Base-by-base conservation (phyloP, 2,113 vertebrate genomes). In the Chascanopsetta lugubris region DNA sequence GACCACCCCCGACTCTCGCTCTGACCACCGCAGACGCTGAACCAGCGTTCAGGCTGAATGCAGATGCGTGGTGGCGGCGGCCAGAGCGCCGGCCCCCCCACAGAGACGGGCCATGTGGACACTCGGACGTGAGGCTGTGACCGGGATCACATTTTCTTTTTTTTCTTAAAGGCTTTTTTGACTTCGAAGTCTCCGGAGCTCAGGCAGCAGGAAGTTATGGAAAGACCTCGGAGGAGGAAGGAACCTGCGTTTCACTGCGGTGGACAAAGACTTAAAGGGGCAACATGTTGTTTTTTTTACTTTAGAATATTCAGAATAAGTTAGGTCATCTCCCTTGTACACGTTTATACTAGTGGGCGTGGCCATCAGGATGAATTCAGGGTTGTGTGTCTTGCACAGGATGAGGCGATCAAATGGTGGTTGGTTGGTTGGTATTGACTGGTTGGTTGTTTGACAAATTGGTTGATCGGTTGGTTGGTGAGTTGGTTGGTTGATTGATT, bases 41-140 rank as follows among this genome's bases (percentile, higher is more conserved):
- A 42, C 9, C 25, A 55, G 36, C 40, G 36, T 55, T 60, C 26
- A 38, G 47, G 45, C 49, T 69, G 74, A 85, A 85, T 85, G 66
- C 60, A 73, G 49, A 71, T 63, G 63, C 8, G 13, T 34, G 15
- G 69, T 69, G 49, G 34, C 74, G 59, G 68, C 60, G 61, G 36
- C 61, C 64, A 60, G 20, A 26, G 21, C 11, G 4, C 15, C 22
- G 8, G 25, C 43, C 48, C 60, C 3, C 43, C 0, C 45, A 68
- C 42, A 72, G 29, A 7, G 11, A 6, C 1, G 25, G 34, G n/a
- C n/a, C n/a, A n/a, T 50, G 61, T 36, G 59, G 38, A 42, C 2
- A 8, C 6, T 42, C 7, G 2, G 38, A 42, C 5, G 17, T 42
- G 38, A 42, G 6, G 38, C 17, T n/a, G 17, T 18, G 38, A 12